These are phyloP conservation scores for Andrena dorsata DNA, from an alignment of 2,888 invertebrate genomes.

Conservation along the genomic window DNA sequence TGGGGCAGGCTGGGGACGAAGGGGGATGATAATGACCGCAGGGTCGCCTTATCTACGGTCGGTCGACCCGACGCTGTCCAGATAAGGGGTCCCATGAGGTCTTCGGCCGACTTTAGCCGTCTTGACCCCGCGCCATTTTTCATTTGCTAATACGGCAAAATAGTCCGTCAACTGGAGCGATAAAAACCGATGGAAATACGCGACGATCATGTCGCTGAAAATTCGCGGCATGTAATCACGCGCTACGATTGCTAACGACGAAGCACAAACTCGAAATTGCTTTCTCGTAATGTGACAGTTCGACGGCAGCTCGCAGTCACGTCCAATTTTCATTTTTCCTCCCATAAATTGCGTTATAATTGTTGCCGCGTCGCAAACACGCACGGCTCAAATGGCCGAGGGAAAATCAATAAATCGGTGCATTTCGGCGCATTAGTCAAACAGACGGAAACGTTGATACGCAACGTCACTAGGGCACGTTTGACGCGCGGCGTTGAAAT, in stretches of 20 bases:
- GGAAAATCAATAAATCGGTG: constrained; percentile 47
- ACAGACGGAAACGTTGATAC: constrained; percentile 29
- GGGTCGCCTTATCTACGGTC: constrained; percentile 66
- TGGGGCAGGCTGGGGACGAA: constrained; percentile 33
- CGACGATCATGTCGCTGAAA: not conserved
- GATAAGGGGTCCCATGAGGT: constrained; percentile 66
- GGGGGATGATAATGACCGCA: constrained; percentile 70
- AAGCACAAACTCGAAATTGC: not conserved
- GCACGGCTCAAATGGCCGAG: constrained; percentile 33
- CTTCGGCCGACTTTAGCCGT: constrained; percentile 49
- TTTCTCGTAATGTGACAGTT: not conserved
- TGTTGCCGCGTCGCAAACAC: constrained; percentile 19
- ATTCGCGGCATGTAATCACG: no score
- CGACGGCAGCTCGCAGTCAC: not conserved
- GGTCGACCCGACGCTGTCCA: constrained; percentile 49
- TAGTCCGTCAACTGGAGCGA: constrained; percentile 68
- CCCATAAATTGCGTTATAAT: constrained; percentile 14
- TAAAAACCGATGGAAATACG: constrained; percentile 45
- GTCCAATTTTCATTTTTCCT: not conserved
- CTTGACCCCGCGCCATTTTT: constrained; percentile 76
- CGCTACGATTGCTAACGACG: not conserved
- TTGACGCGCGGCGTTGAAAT: not conserved
- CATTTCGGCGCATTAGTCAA: constrained; percentile 39
- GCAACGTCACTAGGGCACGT: constrained; percentile 9
- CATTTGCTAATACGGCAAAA: constrained; percentile 76